Percentiles rank a stretch among this genome's conserved stretches.
These are phyloP conservation scores for Pelmatolapia mariae DNA, from an alignment of 2,113 vertebrate species.

Conservation along the genomic window DNA sequence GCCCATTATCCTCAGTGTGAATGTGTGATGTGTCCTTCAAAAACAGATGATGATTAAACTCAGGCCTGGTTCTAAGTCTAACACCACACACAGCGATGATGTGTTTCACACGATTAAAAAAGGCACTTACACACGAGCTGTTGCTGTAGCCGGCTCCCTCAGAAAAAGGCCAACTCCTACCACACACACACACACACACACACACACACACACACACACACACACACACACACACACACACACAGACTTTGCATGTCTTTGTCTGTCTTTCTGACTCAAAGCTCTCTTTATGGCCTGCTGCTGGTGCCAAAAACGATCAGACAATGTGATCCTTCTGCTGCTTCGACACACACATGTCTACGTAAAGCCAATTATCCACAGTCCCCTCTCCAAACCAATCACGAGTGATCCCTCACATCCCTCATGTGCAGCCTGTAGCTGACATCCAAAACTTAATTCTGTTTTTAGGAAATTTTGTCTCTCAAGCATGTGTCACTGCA, in stretches of 20 bases:
- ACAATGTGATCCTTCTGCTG: constrained; percentile 44
- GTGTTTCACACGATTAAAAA: neutral
- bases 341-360: neutral
- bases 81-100: neutral
- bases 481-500: neutral
- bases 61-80: neutral
- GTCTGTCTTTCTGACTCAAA: constrained; percentile 22
- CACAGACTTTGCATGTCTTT: neutral
- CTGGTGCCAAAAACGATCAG: constrained; percentile 31
- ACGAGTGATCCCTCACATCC: neutral
- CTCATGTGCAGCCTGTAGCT: neutral
- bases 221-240: neutral
- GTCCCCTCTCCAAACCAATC: neutral
- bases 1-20: neutral
- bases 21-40: constrained; percentile 24
- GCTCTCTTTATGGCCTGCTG: constrained; percentile 36
- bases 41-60: constrained; percentile 12
- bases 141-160: neutral
- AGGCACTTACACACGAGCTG: neutral
- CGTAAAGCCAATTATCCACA: constrained; percentile 38
- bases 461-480: neutral
- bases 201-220: neutral
- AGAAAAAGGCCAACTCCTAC: neutral
- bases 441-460: neutral
- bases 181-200: neutral